These are phyloP conservation scores for Lerema accius DNA, from an alignment of 1,140 invertebrate genomes.

Conservation along the genomic window DNA sequence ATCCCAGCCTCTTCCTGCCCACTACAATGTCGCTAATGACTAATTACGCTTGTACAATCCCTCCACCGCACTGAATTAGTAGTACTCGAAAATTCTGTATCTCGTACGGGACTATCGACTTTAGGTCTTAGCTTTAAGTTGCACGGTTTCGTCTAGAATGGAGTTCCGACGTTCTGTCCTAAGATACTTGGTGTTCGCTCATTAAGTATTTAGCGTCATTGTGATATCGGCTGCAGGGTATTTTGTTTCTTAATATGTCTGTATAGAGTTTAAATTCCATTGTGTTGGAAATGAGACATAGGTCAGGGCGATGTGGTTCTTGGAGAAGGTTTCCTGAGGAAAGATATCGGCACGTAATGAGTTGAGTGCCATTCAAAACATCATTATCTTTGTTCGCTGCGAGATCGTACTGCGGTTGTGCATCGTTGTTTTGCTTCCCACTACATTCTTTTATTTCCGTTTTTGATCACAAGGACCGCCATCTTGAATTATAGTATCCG, in stretches of 20 bases:
- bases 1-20: constrained; percentile 64
- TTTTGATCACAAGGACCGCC: constrained; percentile 16
- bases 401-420: constrained; percentile 46
- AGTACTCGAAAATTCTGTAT: constrained; percentile 37
- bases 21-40: constrained; percentile 71
- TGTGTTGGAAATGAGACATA: constrained; percentile 30
- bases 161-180: constrained; percentile 50
- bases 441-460: constrained; percentile 27
- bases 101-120: constrained; percentile 38
- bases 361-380: constrained; percentile 74
- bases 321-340: constrained; percentile 58
- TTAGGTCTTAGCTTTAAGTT: constrained; percentile 31
- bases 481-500: constrained; percentile 23
- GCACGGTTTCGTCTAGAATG: constrained; percentile 9
- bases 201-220: constrained; percentile 68
- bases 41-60: constrained; percentile 72
- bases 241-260: constrained; percentile 26
- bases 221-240: constrained; percentile 30
- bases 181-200: constrained; percentile 50
- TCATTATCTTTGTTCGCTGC: constrained; percentile 65
- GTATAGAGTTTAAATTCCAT: constrained; percentile 38
- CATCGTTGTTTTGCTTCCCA: constrained; percentile 36
- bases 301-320: constrained; percentile 36
- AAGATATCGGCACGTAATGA: constrained; percentile 75
- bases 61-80: constrained; percentile 54